These are phyloP conservation scores for Cercopithecus mona DNA, from an alignment of 2,113 vertebrate species.

Conservation along the genomic window DNA sequence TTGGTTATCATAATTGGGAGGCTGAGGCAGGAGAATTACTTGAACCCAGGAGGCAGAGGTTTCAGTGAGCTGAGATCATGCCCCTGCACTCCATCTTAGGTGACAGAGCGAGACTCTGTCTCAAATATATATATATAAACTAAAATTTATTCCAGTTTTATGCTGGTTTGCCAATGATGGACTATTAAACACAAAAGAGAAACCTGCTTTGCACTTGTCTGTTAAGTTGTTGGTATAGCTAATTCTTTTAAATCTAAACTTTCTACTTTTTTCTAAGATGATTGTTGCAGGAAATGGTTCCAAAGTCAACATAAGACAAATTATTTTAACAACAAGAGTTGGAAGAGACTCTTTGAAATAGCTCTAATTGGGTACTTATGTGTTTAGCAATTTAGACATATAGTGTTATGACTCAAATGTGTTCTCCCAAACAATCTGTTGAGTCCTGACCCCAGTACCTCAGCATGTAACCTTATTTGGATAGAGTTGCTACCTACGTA, in stretches of 20 bases:
- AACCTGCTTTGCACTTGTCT: neutral
- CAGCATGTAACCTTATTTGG: neutral
- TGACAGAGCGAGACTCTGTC: too few relatives aligned
- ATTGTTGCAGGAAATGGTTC: neutral
- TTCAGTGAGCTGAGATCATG: too few relatives aligned
- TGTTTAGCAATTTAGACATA: neutral
- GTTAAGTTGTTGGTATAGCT: neutral
- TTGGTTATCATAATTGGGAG: neutral
- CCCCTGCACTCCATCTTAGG: too few relatives aligned
- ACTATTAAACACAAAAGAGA: neutral
- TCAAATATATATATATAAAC: neutral
- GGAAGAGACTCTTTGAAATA: neutral
- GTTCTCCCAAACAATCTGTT: neutral
- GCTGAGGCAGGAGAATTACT: too few relatives aligned
- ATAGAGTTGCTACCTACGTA: neutral
- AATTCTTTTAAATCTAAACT: neutral
- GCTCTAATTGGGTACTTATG: neutral
- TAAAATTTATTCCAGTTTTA: neutral
- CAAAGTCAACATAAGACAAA: neutral
- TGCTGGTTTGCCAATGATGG: neutral
- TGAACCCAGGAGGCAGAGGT: too few relatives aligned
- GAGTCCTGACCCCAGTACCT: neutral
- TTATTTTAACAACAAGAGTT: neutral
- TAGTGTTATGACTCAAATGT: neutral
- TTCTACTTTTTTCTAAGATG: neutral